Conservation (phyloP, 2,888 invertebrate species). For the Oxytorus armatus region DNA sequence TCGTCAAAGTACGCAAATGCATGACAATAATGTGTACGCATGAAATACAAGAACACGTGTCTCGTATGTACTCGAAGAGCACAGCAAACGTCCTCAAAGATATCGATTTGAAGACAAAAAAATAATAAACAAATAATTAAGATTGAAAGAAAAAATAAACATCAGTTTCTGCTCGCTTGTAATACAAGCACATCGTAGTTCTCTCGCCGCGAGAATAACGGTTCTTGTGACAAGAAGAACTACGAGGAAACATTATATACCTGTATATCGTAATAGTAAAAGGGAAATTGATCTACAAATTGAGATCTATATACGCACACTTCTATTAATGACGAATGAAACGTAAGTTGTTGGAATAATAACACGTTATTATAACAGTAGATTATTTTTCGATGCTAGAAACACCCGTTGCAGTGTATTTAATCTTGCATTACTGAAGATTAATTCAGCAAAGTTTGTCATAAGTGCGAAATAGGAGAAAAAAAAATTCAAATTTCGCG, state of each 20-base stretch:
- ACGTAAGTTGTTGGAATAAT: no score
- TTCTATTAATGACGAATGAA: background rate
- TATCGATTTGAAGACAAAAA: background rate
- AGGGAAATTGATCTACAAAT: conserved; percentile 29
- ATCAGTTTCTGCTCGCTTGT: conserved; percentile 35
- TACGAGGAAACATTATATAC: background rate
- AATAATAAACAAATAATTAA: background rate
- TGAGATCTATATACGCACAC: conserved; percentile 10
- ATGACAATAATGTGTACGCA: no score
- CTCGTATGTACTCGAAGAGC: background rate
- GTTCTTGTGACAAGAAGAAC: conserved; percentile 12
- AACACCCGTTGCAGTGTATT: no score
- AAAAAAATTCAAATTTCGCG: no score
- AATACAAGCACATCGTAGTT: conserved; percentile 17
- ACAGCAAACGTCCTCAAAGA: background rate
- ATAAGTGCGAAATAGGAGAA: no score
- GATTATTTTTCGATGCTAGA: no score
- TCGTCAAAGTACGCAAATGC: no score
- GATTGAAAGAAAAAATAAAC: conserved; percentile 6
- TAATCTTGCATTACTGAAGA: no score
- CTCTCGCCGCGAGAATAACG: conserved; percentile 32
- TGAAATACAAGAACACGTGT: background rate
- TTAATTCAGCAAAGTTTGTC: no score
- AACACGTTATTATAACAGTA: no score
- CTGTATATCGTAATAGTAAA: background rate